phyloP scores from a whole-genome alignment of 2,797 vertebrate genomes.

The Fistularia tabacaria region DNA sequence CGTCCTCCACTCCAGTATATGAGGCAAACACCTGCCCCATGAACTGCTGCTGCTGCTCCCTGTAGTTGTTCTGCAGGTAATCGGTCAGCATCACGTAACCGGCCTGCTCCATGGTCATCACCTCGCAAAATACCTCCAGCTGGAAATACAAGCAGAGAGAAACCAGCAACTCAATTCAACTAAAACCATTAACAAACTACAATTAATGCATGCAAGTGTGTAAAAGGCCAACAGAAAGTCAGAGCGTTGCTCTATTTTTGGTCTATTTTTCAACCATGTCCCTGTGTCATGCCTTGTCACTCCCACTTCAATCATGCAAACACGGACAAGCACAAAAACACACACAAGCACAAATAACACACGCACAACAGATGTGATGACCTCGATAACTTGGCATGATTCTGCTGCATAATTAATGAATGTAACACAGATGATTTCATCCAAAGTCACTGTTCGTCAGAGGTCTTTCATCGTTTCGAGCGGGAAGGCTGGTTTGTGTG shows the following conservation, averaged over 20 bases:
- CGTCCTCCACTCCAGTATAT: slow-evolving; percentile 92
- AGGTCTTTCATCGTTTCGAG: slow-evolving; percentile 1
- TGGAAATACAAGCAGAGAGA: slow-evolving; percentile 32
- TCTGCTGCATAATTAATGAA: slow-evolving; percentile 26
- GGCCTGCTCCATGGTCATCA: slow-evolving; percentile 96
- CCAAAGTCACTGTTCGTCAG: neutral
- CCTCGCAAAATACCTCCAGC: slow-evolving; percentile 90
- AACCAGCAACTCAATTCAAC: neutral
- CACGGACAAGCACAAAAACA: slow-evolving; percentile 13
- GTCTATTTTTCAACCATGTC: slow-evolving; percentile 15
- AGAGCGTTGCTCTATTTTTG: slow-evolving; percentile 54
- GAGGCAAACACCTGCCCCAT: slow-evolving; percentile 94
- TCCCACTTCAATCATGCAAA: slow-evolving; percentile 34
- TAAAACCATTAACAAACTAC: neutral
- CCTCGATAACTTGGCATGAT: slow-evolving; percentile 21
- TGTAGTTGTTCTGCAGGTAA: slow-evolving; percentile 95
- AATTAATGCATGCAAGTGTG: slow-evolving; percentile 9
- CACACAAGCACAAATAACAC: slow-evolving; percentile 8
- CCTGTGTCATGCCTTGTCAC: slow-evolving; percentile 39
- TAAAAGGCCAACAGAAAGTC: slow-evolving; percentile 33
- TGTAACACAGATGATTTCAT: slow-evolving; percentile 23
- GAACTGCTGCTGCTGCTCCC: slow-evolving; percentile 91
- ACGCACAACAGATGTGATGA: slow-evolving; percentile 17
- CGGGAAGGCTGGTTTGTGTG: neutral
- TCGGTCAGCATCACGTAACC: slow-evolving; percentile 97